A percentile compares a stretch with the other conserved stretches of the same genome.
phyloP scores from a whole-genome alignment of 2,888 invertebrate species.

The Nemurella pictetii region DNA sequence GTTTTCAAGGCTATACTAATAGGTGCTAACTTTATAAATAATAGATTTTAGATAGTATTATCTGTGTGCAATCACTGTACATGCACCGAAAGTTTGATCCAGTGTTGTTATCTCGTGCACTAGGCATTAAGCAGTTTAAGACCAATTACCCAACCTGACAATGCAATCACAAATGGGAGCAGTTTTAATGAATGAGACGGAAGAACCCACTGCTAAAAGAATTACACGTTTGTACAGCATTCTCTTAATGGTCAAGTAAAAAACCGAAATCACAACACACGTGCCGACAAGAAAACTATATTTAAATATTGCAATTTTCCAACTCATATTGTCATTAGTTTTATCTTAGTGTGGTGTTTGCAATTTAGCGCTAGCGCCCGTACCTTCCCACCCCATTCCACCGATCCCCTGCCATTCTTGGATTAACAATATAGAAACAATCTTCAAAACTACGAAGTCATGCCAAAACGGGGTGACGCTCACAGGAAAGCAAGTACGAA shows the following conservation, averaged over 20 bases:
- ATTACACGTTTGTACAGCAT: slow-evolving; percentile 7
- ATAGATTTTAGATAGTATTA: not conserved
- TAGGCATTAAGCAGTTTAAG: slow-evolving; percentile 26
- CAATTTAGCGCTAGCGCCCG: not conserved
- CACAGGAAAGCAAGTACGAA: slow-evolving; percentile 15
- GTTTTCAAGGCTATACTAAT: not conserved
- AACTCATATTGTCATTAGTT: slow-evolving; percentile 37
- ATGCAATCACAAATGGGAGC: slow-evolving; percentile 6
- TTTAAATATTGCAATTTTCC: slow-evolving; percentile 30
- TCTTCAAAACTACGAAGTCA: not conserved
- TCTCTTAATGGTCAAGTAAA: not conserved
- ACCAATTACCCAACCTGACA: not conserved
- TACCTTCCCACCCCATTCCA: not conserved
- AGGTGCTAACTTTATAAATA: not conserved
- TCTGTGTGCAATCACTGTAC: slow-evolving; percentile 4
- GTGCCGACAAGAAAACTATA: slow-evolving; percentile 16
- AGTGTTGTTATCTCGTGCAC: slow-evolving; percentile 4
- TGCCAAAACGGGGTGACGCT: slow-evolving; percentile 1
- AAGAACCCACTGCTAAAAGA: slow-evolving; percentile 9
- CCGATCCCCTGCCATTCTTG: not conserved
- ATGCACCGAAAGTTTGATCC: not conserved
- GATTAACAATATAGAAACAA: not conserved
- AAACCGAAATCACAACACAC: not conserved
- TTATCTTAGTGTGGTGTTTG: slow-evolving; percentile 28
- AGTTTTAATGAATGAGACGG: not conserved